Evolutionary conservation across 2,888 invertebrate genomes (phyloP), one percentile per base, ranked within the genome.

Genomic region (Yponomeuta sedellus): DNA sequence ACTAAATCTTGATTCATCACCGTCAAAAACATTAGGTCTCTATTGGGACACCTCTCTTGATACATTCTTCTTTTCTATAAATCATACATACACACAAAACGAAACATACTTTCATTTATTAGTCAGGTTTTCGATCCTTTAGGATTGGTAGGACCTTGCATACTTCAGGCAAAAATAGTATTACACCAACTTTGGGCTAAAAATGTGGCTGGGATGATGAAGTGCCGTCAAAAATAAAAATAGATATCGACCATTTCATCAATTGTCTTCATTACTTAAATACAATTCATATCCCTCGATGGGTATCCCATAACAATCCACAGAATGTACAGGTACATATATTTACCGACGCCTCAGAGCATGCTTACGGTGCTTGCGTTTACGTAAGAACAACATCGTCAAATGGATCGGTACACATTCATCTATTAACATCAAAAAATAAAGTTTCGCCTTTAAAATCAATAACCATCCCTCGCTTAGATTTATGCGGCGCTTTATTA

Each of bases 361-460:
- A 20, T 11, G 68, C 67, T 12, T 68, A 68, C 39, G 64, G 65
- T 19, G 67, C 69, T 39, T 70, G 70, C 44, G 39, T 68, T 11
- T 69, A 70, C 56, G 20, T 69, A 11, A 63, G 68, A 8, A 64
- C 58, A 5, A 25, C 19, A 6, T 8, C 6, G 19, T 39, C 3
- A 1, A 62, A 66, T 16, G 66, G 67, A 2, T 16, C n/a, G 4
- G 59, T 66, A n/a, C 3, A 12, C 12, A 65, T 67, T 10, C 64
- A 40, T 22, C 61, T 70, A 28, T 11, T 69, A 10, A 44, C 56
- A 2, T 67, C 69, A 16, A 70, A 70, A 61, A 65, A 25, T n/a
- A 56, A 63, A n/a, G 68, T 70, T 16, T 68, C 70, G 4, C 69
- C 70, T 8, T 57, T 68, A 12, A 70, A 68, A 64, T 63, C 66